Percentiles rank a stretch among this genome's conserved stretches.
phyloP scores from a whole-genome alignment of 1,140 invertebrate genomes.

The Procambarus virginalis region DNA sequence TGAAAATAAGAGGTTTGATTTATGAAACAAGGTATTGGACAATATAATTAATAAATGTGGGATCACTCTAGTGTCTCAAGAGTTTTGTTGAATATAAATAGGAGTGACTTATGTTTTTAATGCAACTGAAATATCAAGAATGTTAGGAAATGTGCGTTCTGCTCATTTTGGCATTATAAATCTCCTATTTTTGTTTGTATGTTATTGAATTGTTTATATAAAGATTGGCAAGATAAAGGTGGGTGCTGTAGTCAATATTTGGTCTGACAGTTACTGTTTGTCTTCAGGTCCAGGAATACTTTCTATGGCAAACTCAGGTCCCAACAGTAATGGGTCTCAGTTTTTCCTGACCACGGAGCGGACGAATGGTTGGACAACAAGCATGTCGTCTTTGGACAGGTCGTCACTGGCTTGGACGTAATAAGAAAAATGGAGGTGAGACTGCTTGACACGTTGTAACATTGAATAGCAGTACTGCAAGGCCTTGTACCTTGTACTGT shows the following conservation, averaged over 20 bases:
- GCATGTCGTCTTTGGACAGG: conserved; percentile 95
- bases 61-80: no score
- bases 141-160: no score
- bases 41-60: no score
- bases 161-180: no score
- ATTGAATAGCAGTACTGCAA: neutral
- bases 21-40: no score
- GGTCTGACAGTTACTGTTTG: neutral
- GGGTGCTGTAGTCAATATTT: neutral
- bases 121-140: no score
- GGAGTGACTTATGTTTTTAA: no score
- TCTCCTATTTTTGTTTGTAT: no score
- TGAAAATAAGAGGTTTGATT: no score
- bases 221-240: neutral
- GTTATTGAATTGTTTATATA: no score
- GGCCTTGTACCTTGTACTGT: no score
- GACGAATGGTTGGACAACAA: conserved; percentile 86
- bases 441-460: neutral
- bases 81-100: no score
- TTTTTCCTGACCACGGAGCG: conserved; percentile 93
- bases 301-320: conserved; percentile 95
- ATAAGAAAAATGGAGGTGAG: conserved; percentile 89
- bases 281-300: conserved; percentile 79
- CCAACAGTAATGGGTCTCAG: conserved; percentile 96
- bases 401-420: conserved; percentile 92